These are phyloP conservation scores for Xenus cinereus DNA, from an alignment of 2,113 vertebrate genomes.

Conservation along the genomic window DNA sequence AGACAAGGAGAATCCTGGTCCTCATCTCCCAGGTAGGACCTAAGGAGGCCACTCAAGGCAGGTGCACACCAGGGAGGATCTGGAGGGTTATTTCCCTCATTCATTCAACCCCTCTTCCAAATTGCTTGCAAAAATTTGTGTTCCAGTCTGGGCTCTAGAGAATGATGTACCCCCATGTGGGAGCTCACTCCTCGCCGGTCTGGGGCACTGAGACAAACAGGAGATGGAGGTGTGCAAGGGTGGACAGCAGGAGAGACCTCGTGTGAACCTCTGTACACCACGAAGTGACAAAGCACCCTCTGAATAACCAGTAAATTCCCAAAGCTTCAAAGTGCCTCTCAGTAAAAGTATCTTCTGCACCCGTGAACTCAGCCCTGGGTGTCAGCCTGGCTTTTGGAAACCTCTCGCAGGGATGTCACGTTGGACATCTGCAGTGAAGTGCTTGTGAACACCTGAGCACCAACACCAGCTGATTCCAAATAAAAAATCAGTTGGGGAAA, in stretches of 20 bases:
- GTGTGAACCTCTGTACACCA: not conserved
- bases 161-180: rapidly evolving
- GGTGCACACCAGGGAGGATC: not conserved
- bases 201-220: rapidly evolving
- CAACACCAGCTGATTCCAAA: rapidly evolving
- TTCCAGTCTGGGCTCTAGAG: not conserved
- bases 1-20: not conserved
- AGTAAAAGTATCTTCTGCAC: not conserved
- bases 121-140: not conserved
- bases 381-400: not conserved
- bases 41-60: not conserved
- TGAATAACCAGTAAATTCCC: not conserved
- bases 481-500: not conserved
- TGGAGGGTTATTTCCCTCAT: not conserved
- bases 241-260: not conserved
- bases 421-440: not conserved
- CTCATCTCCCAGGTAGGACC: not conserved
- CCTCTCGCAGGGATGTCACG: rapidly evolving
- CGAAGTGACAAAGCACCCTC: rapidly evolving
- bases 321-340: not conserved
- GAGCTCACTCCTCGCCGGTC: not conserved
- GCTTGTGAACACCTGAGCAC: not conserved
- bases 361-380: too few species aligned
- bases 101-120: not conserved
- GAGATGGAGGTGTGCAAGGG: not conserved